phyloP scores from a whole-genome alignment of 2,797 vertebrate genomes.

The Mus spretus region DNA sequence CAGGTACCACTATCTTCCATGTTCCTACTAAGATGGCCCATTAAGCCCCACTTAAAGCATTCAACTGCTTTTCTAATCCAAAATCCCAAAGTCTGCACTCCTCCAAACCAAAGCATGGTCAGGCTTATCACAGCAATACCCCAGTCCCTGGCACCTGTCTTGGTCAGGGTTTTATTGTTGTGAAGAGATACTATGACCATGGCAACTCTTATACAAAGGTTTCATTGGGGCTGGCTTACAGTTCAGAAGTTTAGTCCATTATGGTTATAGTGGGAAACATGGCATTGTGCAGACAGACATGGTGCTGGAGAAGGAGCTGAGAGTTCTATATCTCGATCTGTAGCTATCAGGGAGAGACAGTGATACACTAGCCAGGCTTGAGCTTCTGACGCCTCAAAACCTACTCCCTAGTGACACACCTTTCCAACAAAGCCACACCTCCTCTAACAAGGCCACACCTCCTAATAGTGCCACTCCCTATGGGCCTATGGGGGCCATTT shows the following conservation, averaged over 20 bases:
- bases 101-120: neutral
- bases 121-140: neutral
- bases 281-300: neutral
- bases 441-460: neutral
- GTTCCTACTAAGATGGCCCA: neutral
- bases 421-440: neutral
- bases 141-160: neutral
- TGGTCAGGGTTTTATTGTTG: neutral
- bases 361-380: neutral
- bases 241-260: neutral
- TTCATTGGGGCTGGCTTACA: neutral
- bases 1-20: neutral
- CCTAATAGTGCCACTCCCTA: neutral
- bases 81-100: neutral
- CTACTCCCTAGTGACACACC: neutral
- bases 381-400: neutral
- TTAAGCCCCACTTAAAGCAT: neutral
- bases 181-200: neutral
- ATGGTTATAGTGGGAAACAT: neutral
- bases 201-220: neutral
- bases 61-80: neutral
- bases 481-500: neutral
- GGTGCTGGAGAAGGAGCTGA: neutral
- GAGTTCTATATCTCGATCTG: neutral
- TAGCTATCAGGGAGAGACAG: neutral